Evolutionary conservation across 2,113 vertebrate species (phyloP).

Genomic region (Rhombomys opimus): DNA sequence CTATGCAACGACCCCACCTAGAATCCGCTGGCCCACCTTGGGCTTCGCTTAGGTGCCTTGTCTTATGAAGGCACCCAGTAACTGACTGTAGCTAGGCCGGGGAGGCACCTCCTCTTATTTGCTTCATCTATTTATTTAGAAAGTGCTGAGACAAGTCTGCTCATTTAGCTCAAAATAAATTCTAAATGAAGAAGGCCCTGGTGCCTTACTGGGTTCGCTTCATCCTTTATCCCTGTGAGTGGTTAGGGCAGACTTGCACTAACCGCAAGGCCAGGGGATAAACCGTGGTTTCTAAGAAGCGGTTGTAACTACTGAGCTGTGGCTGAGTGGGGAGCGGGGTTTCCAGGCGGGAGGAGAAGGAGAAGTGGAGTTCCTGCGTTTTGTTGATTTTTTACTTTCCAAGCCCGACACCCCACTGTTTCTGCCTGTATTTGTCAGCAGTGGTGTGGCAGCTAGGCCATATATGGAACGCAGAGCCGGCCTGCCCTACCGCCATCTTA

Average conservation of each 20-base stretch:
- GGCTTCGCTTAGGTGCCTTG: not conserved
- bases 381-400: not conserved
- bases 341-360: not conserved
- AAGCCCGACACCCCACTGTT: not conserved
- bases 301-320: not conserved
- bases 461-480: not conserved
- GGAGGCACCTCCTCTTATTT: not conserved
- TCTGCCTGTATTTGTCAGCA: not conserved
- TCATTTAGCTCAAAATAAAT: not conserved
- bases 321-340: not conserved
- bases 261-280: not conserved
- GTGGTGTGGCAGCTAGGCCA: too few species aligned
- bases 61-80: not conserved
- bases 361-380: constrained; percentile 50
- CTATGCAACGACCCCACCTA: not conserved
- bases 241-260: not conserved
- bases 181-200: not conserved
- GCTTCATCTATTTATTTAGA: not conserved
- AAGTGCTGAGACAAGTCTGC: not conserved
- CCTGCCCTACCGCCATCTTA: not conserved
- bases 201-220: not conserved
- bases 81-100: not conserved
- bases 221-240: not conserved
- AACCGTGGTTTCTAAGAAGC: not conserved
- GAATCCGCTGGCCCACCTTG: not conserved